Evolutionary conservation across 2,888 invertebrate species (phyloP), one percentile per base, ranked within the genome.

Genomic region (Diaprepes abbreviatus): DNA sequence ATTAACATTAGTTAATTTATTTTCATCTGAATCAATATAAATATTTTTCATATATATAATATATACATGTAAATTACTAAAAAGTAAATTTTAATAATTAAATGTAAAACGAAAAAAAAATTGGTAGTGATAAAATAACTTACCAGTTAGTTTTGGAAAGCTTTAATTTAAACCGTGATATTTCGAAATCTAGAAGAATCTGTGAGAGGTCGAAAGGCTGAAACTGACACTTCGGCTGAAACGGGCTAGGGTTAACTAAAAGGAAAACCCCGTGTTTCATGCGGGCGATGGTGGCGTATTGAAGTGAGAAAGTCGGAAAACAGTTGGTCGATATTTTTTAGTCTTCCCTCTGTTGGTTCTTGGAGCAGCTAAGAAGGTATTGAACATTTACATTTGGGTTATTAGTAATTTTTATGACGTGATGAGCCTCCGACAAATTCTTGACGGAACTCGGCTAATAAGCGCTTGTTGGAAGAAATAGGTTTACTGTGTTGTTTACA

Each of bases 311-410:
- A 66, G 35, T 52, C 64, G 28, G 16, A 48, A 74, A 76, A 66
- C 68, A 74, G 31, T 63, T 69, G 66, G 76, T 78, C 78, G 75
- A 78, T 78, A 78, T 38, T 55, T 36, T 7, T 35, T 10, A 9
- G 2, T 19, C 16, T 5, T 38, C 55, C 55, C 48, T 50, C 48
- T 50, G 12, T 50, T 24, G 48, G 16, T 2, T 16, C 3, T 28
- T 12, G 24, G 12, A 10, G 9, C 7, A 50, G 48, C 16, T 50
- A 50, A 14, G 0, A 16, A 0, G 16, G n/a, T 28, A 28, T 24
- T 28, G 24, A 28, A 14, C 4, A 19, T 40, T 17, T 16, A 10
- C 10, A 45, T 45, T 21, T 45, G 2, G 21, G 2, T 24, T 24
- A 45, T 3, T 4, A 12, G 45, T n/a, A 35, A 35, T n/a, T 19